Evolutionary conservation across 2,888 invertebrate genomes (phyloP).

Genomic region (Drosophila acutilabella): DNA sequence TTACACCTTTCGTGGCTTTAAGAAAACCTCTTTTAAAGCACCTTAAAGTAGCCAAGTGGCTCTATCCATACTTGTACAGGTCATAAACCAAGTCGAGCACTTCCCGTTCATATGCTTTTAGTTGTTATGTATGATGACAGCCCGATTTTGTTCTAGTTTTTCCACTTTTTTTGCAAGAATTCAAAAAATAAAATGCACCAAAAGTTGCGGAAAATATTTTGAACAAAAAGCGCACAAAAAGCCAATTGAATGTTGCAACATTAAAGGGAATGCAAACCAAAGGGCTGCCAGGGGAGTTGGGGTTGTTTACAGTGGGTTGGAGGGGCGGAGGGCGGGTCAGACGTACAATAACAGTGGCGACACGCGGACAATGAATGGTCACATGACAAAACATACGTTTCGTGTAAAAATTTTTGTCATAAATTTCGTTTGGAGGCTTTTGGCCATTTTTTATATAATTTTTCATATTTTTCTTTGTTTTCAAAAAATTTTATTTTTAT

Average conservation of each 20-base stretch:
- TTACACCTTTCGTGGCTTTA: no score
- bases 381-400: slow-evolving; percentile 79
- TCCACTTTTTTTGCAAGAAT: slow-evolving; percentile 43
- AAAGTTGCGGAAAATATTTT: slow-evolving; percentile 61
- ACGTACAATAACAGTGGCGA: slow-evolving; percentile 42
- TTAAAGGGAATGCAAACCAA: slow-evolving; percentile 1
- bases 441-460: slow-evolving; percentile 42
- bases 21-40: no score
- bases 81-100: slow-evolving; percentile 1
- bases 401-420: slow-evolving; percentile 70
- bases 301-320: not conserved
- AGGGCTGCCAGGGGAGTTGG: not conserved
- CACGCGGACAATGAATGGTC: slow-evolving; percentile 69
- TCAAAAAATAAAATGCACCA: slow-evolving; percentile 46
- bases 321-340: slow-evolving; percentile 8
- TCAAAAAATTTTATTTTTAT: slow-evolving; percentile 9
- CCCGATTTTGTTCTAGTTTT: slow-evolving; percentile 65
- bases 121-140: slow-evolving; percentile 65
- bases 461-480: slow-evolving; percentile 15
- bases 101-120: slow-evolving; percentile 4
- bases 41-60: no score
- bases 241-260: slow-evolving; percentile 43
- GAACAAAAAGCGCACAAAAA: slow-evolving; percentile 57
- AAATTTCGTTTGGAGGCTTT: slow-evolving; percentile 68
- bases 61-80: not conserved